phyloP scores from a whole-genome alignment of 1,140 invertebrate genomes.

The Cecropterus lyciades region DNA sequence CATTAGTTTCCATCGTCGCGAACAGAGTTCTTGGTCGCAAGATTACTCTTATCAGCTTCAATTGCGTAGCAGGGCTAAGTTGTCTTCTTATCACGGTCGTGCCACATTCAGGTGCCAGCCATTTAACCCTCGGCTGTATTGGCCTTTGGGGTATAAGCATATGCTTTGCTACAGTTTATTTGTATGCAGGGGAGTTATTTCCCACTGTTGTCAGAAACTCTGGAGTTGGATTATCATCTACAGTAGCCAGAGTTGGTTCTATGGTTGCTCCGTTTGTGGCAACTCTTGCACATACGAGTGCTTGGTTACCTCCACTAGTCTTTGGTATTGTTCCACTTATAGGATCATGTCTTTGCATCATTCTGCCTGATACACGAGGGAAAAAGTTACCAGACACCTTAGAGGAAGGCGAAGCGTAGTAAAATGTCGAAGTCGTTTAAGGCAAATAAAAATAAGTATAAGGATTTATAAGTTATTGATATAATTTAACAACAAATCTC shows the following conservation, averaged over 20 bases:
- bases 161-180: constrained; percentile 85
- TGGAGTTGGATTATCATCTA: constrained; percentile 84
- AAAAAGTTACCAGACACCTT: constrained; percentile 77
- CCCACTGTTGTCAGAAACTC: constrained; percentile 86
- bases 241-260: constrained; percentile 85
- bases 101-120: constrained; percentile 64
- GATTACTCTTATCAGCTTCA: constrained; percentile 86
- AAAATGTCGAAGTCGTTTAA: background rate
- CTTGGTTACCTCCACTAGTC: constrained; percentile 87
- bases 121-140: constrained; percentile 84
- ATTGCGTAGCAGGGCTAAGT: constrained; percentile 86
- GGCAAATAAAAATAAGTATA: background rate
- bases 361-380: constrained; percentile 86
- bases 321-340: constrained; percentile 88
- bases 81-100: constrained; percentile 86
- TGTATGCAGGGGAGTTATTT: constrained; percentile 86
- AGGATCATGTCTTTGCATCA: constrained; percentile 86
- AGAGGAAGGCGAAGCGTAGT: constrained; percentile 74
- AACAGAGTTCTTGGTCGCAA: constrained; percentile 88
- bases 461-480: too few species aligned
- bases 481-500: background rate
- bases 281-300: constrained; percentile 64
- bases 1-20: constrained; percentile 87
- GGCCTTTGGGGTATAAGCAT: constrained; percentile 86
- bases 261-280: constrained; percentile 84